These are phyloP conservation scores for Atherinosoma microstoma DNA, from an alignment of 2,797 vertebrate species.

Conservation along the genomic window DNA sequence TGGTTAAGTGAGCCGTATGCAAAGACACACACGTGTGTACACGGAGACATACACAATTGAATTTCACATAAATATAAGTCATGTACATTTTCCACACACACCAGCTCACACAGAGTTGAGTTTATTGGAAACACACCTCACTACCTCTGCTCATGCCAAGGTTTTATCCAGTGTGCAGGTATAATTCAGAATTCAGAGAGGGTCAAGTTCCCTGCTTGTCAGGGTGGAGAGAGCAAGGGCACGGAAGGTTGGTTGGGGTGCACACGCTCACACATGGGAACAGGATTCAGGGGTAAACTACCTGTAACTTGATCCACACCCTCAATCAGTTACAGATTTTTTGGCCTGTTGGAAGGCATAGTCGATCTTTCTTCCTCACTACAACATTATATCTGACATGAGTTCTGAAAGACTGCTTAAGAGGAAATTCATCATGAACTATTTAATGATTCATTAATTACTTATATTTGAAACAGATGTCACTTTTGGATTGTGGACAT, in stretches of 20 bases:
- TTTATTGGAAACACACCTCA: slow-evolving; percentile 77
- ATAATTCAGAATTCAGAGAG: slow-evolving; percentile 60
- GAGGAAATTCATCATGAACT: slow-evolving; percentile 2
- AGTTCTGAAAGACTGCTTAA: neutral
- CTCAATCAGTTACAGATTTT: slow-evolving; percentile 76
- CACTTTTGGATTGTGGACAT: neutral
- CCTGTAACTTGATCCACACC: slow-evolving; percentile 65
- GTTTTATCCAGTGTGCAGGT: slow-evolving; percentile 64
- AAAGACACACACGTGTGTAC: slow-evolving; percentile 21
- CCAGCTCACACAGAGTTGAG: slow-evolving; percentile 30
- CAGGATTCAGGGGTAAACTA: slow-evolving; percentile 65
- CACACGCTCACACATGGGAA: slow-evolving; percentile 58
- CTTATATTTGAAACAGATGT: neutral
- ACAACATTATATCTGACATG: neutral
- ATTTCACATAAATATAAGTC: slow-evolving; percentile 48
- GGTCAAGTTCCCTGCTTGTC: slow-evolving; percentile 76
- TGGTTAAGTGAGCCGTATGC: slow-evolving; percentile 4
- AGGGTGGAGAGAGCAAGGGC: slow-evolving; percentile 55
- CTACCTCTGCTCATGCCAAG: slow-evolving; percentile 49
- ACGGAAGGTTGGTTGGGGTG: slow-evolving; percentile 49
- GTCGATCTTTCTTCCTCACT: neutral
- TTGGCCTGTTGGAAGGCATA: neutral
- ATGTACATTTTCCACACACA: slow-evolving; percentile 8
- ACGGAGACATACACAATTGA: slow-evolving; percentile 48
- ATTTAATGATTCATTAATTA: neutral